Percentiles rank a stretch among this genome's conserved stretches.
Evolutionary conservation across 2,888 invertebrate species (phyloP).

Genomic region (Xestoiulus laeticollis): DNA sequence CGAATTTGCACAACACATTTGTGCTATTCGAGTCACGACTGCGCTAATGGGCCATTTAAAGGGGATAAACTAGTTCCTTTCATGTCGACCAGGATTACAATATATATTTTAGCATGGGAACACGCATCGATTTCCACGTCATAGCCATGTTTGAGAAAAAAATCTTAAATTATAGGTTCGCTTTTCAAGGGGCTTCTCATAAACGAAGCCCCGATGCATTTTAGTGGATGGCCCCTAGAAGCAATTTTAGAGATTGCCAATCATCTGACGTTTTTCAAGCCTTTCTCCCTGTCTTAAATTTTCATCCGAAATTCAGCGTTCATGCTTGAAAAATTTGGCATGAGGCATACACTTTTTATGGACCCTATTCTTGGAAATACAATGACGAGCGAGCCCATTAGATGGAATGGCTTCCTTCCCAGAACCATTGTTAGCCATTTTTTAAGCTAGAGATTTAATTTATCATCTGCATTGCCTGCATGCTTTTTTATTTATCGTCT

Average conservation of each 20-base stretch:
- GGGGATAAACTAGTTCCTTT: constrained; percentile 32
- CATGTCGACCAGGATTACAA: constrained; percentile 23
- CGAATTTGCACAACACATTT: constrained; percentile 25
- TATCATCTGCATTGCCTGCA: not conserved
- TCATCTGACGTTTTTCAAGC: not conserved
- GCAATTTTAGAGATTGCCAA: not conserved
- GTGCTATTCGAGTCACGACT: constrained; percentile 37
- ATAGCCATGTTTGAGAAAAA: not conserved
- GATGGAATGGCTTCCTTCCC: constrained; percentile 9
- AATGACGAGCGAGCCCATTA: constrained; percentile 37
- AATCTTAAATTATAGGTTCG: constrained; percentile 1
- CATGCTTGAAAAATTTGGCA: constrained; percentile 23
- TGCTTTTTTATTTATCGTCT: not conserved
- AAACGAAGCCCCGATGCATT: no score
- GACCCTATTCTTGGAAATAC: constrained; percentile 18
- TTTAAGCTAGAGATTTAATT: not conserved
- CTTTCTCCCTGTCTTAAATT: not conserved
- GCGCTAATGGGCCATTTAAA: constrained; percentile 33
- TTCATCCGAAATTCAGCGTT: not conserved
- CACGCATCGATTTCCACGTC: constrained; percentile 30
- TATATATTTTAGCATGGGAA: not conserved
- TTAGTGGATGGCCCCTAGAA: not conserved
- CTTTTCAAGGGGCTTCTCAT: not conserved
- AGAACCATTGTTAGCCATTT: not conserved
- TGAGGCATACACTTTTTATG: not conserved